phyloP scores from a whole-genome alignment of 1,140 invertebrate species.

The Ephestia elutella region DNA sequence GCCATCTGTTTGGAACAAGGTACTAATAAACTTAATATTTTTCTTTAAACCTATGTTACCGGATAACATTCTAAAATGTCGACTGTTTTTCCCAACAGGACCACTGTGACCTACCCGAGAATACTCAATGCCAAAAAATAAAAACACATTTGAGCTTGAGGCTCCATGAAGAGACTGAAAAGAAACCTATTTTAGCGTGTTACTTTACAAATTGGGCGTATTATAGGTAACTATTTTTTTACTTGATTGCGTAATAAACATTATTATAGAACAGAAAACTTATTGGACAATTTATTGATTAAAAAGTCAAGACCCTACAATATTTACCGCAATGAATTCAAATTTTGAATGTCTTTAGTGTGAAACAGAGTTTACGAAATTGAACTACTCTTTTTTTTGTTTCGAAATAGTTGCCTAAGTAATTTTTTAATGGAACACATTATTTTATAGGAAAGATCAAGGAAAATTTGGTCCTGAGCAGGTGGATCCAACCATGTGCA shows the following conservation, averaged over 20 bases:
- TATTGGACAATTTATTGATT: too few species aligned
- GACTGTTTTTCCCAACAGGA: constrained; percentile 68
- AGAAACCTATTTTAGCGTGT: constrained; percentile 78
- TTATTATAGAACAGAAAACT: too few species aligned
- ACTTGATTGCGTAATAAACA: too few species aligned
- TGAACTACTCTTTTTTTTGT: too few species aligned
- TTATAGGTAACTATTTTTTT: constrained; percentile 72
- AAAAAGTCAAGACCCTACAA: too few species aligned
- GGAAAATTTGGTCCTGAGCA: constrained; percentile 80
- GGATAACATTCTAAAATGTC: too few species aligned
- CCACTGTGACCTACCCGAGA: constrained; percentile 87
- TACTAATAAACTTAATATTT: constrained; percentile 31
- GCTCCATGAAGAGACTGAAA: constrained; percentile 21
- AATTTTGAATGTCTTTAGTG: too few species aligned
- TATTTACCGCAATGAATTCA: too few species aligned
- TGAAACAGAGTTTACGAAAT: too few species aligned
- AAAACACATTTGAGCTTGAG: constrained; percentile 44
- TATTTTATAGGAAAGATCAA: constrained; percentile 74
- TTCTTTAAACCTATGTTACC: too few species aligned
- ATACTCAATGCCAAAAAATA: constrained; percentile 75
- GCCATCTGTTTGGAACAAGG: constrained; percentile 84
- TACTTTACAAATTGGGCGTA: constrained; percentile 86
- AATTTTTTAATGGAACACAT: background rate
- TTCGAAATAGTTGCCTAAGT: too few species aligned
- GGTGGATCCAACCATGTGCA: constrained; percentile 80